Conservation (phyloP, 2,888 invertebrate species). For the Marasmarcha lunaedactyla region DNA sequence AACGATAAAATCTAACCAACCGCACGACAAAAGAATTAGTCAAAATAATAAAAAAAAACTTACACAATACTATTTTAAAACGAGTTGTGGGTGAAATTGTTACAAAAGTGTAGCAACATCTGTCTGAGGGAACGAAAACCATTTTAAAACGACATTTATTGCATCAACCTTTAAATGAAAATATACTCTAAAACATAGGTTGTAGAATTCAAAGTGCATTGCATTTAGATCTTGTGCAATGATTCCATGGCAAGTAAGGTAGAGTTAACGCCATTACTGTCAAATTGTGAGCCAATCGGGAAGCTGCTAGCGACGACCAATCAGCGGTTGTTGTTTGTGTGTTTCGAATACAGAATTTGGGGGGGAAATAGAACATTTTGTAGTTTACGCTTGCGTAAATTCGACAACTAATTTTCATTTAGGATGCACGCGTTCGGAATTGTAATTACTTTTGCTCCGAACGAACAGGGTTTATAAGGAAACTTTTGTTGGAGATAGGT, state of each 20-base stretch:
- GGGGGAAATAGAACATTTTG: constrained; percentile 54
- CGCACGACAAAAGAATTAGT: constrained; percentile 65
- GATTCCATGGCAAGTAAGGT: constrained; percentile 18
- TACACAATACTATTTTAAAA: constrained; percentile 54
- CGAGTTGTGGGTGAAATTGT: constrained; percentile 65
- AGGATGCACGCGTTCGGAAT: constrained; percentile 14
- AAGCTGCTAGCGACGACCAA: constrained; percentile 43
- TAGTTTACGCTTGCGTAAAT: constrained; percentile 25
- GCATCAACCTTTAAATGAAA: constrained; percentile 4
- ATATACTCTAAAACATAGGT: neutral
- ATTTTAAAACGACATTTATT: constrained; percentile 7
- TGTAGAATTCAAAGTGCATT: constrained; percentile 13
- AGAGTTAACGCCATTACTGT: constrained; percentile 67
- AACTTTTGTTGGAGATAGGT: no score
- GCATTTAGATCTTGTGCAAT: constrained; percentile 12
- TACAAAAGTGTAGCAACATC: constrained; percentile 69
- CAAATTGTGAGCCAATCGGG: constrained; percentile 64
- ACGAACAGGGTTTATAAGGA: no score
- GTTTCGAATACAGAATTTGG: constrained; percentile 59
- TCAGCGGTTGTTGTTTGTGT: constrained; percentile 38
- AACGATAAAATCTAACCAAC: constrained; percentile 58
- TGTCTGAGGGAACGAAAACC: constrained; percentile 42
- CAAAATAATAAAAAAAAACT: constrained; percentile 58
- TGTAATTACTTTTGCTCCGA: no score
- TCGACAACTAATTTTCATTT: constrained; percentile 27